Evolutionary conservation across 35 echinoderm and acorn worm genomes (phyloP).

Genomic region (Amphiura filiformis): DNA sequence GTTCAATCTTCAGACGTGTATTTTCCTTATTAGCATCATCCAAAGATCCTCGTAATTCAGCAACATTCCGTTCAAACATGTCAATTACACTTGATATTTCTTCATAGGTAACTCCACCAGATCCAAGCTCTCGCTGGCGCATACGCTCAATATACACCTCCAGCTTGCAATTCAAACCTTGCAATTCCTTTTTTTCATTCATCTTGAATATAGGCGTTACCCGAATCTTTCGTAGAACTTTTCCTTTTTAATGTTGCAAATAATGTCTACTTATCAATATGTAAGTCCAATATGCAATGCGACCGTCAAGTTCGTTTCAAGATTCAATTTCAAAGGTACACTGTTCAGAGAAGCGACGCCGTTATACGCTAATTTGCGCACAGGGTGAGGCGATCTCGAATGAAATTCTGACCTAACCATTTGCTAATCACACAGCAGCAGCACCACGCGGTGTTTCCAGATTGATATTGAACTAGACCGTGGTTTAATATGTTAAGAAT

Average conservation of each 20-base stretch:
- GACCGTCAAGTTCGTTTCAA: too few species aligned
- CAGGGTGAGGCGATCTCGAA: background rate
- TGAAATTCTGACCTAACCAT: background rate
- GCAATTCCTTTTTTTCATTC: background rate
- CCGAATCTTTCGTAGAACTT: too few species aligned
- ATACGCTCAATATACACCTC: background rate
- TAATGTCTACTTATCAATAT: too few species aligned
- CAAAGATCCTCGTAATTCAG: background rate
- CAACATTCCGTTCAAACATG: background rate
- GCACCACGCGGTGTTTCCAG: background rate
- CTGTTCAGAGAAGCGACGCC: background rate
- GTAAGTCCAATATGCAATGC: too few species aligned
- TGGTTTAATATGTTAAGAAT: too few species aligned
- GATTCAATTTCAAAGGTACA: background rate
- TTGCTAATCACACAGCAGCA: too few species aligned
- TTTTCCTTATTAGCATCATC: slow-evolving; percentile 8
- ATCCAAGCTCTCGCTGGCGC: background rate
- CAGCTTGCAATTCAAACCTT: background rate
- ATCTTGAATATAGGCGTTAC: too few species aligned
- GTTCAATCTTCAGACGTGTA: background rate
- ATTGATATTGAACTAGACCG: background rate
- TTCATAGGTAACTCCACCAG: slow-evolving; percentile 9
- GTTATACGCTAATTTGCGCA: background rate
- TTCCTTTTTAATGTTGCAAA: too few species aligned
- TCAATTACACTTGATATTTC: background rate